Evolutionary conservation across 2,888 invertebrate species (phyloP).

Genomic region (Rambutsinella grinnellia): DNA sequence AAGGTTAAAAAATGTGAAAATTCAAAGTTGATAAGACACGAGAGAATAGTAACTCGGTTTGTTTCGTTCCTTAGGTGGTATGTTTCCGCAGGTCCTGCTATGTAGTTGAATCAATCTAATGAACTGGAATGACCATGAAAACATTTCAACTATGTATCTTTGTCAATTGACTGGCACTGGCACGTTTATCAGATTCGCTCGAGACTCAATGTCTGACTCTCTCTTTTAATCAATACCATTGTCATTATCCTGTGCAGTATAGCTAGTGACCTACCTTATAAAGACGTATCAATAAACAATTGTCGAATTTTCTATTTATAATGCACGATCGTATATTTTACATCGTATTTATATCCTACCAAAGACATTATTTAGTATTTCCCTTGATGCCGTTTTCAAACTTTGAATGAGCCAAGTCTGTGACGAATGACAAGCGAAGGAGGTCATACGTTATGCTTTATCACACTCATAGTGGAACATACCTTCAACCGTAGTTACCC

Average conservation of each 20-base stretch:
- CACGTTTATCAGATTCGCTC: background rate
- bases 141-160: background rate
- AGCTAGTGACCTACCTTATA: background rate
- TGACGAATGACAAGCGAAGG: conserved; percentile 60
- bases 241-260: background rate
- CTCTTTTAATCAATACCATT: background rate
- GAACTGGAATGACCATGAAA: background rate
- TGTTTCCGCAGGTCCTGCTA: background rate
- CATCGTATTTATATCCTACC: too few relatives aligned
- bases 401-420: conserved; percentile 38
- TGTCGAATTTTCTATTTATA: too few relatives aligned
- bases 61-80: background rate
- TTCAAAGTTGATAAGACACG: too few relatives aligned
- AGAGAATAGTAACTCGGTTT: too few relatives aligned
- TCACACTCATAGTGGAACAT: conserved; percentile 45
- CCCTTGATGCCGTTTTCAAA: too few relatives aligned
- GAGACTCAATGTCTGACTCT: background rate
- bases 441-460: conserved; percentile 60
- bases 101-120: background rate
- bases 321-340: too few relatives aligned
- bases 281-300: background rate
- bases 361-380: too few relatives aligned
- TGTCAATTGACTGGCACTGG: background rate
- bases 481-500: conserved; percentile 11
- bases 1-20: too few relatives aligned